Base-by-base conservation (phyloP, 92 coral and sea anemone genomes). In the Porites divaricata region DNA sequence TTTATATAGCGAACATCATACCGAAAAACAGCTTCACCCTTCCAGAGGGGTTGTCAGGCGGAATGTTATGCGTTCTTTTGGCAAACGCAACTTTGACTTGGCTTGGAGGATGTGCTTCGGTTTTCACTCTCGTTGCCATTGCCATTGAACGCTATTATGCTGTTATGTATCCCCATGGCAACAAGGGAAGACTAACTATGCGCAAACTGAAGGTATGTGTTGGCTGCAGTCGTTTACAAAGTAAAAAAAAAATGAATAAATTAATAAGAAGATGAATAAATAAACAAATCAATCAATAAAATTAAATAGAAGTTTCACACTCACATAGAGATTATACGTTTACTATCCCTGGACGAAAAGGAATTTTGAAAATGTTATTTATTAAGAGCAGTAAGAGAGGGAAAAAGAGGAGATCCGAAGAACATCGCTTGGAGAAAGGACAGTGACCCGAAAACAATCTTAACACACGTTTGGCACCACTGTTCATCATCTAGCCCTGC, bases 91-190 rank as follows among this genome's bases (percentile, higher is more conserved):
- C 57, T 8, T 16, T 72, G 24, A 22, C 76, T 11, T 72, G 76
- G 76, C 16, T 72, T 17, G 59, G 24, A 7, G 58, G 11, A 6
- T 4, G 12, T 49, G 50, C 61, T 2, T 16, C 76, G 6, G 57
- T 72, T 13, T 2, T 50, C 15, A 72, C 76, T 4, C 59, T 72
- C 1, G 59, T 48, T 16, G 58, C 59, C 57, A 72, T 49, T 58
- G 76, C 76, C 23, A 48, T 11, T 0, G 76, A 72, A 17, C 76
- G 59, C 22, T 72, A 72, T 72, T 48, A 72, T 49, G 26, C 26
- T 3, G 76, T 72, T 9, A 49, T 72, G 0, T 72, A 72, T 72
- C 76, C 76, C 13, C 28, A 7, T 20, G 58, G 56, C 9, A 48
- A 72, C 76, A 49, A 48, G 20, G 26, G 76, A 72, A 72, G 49